Percentiles rank a stretch among this genome's conserved stretches.
Conservation (phyloP, 2,797 vertebrate species). For the Myotis pilosus region DNA sequence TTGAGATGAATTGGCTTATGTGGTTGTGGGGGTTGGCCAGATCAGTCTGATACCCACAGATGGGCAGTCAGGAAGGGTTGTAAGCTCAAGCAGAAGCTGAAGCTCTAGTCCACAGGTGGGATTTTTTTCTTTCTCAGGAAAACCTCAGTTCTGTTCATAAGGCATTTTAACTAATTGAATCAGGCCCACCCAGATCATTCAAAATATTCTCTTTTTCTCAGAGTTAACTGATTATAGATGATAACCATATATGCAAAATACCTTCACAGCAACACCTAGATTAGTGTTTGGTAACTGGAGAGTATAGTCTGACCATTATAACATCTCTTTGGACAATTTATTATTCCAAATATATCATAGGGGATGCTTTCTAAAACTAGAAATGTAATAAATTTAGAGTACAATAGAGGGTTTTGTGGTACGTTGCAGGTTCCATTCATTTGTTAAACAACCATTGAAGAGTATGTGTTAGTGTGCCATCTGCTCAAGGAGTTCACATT, state of each 20-base stretch:
- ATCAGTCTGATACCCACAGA: neutral
- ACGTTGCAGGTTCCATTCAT: neutral
- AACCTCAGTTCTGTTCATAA: neutral
- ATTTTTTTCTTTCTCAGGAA: neutral
- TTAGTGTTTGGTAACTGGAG: neutral
- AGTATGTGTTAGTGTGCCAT: neutral
- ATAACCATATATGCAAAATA: neutral
- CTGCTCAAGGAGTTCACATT: neutral
- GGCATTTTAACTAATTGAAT: neutral
- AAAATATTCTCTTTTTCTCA: neutral
- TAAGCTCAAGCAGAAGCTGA: neutral
- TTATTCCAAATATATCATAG: neutral
- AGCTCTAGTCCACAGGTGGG: neutral
- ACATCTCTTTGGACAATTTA: neutral
- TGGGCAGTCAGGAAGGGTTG: neutral
- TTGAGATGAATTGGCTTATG: neutral
- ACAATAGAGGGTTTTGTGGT: neutral
- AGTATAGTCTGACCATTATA: neutral
- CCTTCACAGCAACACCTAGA: neutral
- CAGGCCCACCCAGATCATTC: neutral
- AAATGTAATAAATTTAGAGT: neutral
- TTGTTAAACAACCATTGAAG: neutral
- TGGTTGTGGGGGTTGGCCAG: neutral
- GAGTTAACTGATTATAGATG: neutral
- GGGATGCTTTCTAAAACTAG: neutral